Percentiles rank a stretch among this genome's conserved stretches.
phyloP scores from a whole-genome alignment of 2,113 vertebrate genomes.

The Gadus chalcogrammus region DNA sequence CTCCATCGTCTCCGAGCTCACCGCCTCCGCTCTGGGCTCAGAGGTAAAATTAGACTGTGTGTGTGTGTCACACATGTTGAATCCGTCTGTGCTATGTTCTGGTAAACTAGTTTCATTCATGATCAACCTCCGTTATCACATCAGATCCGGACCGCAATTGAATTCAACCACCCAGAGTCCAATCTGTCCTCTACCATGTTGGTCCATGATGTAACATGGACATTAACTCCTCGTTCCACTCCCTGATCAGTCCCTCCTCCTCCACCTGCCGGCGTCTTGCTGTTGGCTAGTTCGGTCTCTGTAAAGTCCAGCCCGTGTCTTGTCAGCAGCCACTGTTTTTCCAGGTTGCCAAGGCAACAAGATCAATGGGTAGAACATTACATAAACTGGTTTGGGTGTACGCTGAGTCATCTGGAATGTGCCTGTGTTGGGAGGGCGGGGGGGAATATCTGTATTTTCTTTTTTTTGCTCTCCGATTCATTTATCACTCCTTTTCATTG shows the following conservation, averaged over 20 bases:
- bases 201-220: background rate
- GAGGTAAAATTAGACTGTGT: slow-evolving; percentile 75
- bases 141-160: slow-evolving; percentile 5
- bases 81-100: too few relatives aligned
- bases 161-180: too few relatives aligned
- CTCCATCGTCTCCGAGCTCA: slow-evolving; percentile 96
- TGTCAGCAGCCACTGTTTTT: background rate
- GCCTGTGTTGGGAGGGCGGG: background rate
- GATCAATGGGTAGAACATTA: background rate
- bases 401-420: slow-evolving; percentile 35
- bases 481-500: slow-evolving; percentile 14
- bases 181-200: background rate
- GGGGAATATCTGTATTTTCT: background rate
- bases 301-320: background rate
- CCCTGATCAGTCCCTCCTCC: background rate
- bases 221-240: slow-evolving; percentile 3
- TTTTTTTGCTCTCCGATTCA: slow-evolving; percentile 7
- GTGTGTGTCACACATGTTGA: too few relatives aligned
- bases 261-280: slow-evolving; percentile 7
- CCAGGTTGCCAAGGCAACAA: too few relatives aligned
- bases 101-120: background rate
- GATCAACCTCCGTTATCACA: background rate
- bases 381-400: slow-evolving; percentile 8
- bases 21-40: slow-evolving; percentile 92
- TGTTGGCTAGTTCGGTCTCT: background rate